Base-by-base conservation (phyloP, 2,113 vertebrate genomes). In the Amazona guildingii region DNA sequence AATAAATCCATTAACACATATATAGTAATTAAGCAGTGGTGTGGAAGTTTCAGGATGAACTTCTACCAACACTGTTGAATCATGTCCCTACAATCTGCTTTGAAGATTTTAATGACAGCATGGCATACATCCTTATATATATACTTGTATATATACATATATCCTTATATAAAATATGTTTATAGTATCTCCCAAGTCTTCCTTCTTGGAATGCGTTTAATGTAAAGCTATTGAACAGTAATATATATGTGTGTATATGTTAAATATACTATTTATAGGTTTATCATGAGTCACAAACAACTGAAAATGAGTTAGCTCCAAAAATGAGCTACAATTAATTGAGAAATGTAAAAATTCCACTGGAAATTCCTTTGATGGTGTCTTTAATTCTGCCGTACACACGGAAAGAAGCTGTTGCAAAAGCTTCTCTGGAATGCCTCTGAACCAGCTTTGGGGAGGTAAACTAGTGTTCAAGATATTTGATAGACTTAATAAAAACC, bases 1-100 rank as follows among this genome's bases (percentile, higher is more conserved):
- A 97, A 94, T 93, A 96, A 97, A 95, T 95, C 78, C 91, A 73
- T 51, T 87, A 79, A 83, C 94, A 46, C 39, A 61, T 35, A 6
- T 55, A 63, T 5, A 76, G 43, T 27, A 81, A 44, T 69, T 83
- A 77, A 92, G 59, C 29, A 80, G 28, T 2, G 3, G 48, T 37
- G 20, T 17, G 24, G 61, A 72, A 25, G 33, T 82, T 90, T 76
- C 35, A 37, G 63, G 66, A 87, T n/a, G 18, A 93, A 83, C 57
- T 68, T 79, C 64, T 46, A 18, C 67, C 79, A 95, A 10, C 51
- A 28, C n/a, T 66, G 27, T 16, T 44, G 48, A 87, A 48, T 16
- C 7, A 1, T 7, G 4, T 52, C 49, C 37, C 41, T 46, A 3
- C 28, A 33, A 43, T 37, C 6, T 4, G 44, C 49, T 74, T 46